Evolutionary conservation across 2,797 vertebrate species (phyloP), one percentile per base, ranked within the genome.

Genomic region (Aldrovandia affinis): DNA sequence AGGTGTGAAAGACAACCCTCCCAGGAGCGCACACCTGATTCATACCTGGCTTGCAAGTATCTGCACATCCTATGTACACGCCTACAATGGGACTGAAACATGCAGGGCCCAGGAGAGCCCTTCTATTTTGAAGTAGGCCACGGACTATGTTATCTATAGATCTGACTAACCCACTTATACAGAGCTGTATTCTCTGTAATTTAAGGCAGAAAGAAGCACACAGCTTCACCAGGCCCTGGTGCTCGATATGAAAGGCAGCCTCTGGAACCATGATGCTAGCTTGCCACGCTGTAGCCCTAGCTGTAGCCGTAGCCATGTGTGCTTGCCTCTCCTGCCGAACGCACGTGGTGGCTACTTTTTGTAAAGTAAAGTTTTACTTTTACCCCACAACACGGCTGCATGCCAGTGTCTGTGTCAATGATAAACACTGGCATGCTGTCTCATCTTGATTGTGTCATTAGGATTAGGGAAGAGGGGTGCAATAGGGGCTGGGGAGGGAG

Each of bases 401-500:
- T 75, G 25, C 47, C 3, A 50, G 55, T 33, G 33, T 61, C 3
- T 75, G 55, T 91, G 84, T 89, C n/a, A 83, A 89, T 77, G 88
- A 81, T 86, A 88, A 89, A 89, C 86, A 88, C 81, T 28, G 7
- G 5, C 54, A 81, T 50, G 39, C 28, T 36, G 36, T 44, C 39
- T 86, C 81, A 86, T 89, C n/a, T 2, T 90, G 85, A 89, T 68
- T 36, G 78, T 47, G 25, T 47, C 30, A 5, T 25, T 57, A 22
- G 22, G 20, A 5, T 25, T 47, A 25, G 2, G 81, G 83, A 70
- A 42, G 28, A 88, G 87, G 44, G 75, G 55, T 33, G 77, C 3
- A 78, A 30, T 28, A 28, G 52, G 70, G 81, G 65, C n/a, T 20
- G 20, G 73, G 73, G 91, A 93, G 54, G 52, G 9, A 87, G 88